Conservation (phyloP, 2,888 invertebrate species). For the Diarsia rubi region DNA sequence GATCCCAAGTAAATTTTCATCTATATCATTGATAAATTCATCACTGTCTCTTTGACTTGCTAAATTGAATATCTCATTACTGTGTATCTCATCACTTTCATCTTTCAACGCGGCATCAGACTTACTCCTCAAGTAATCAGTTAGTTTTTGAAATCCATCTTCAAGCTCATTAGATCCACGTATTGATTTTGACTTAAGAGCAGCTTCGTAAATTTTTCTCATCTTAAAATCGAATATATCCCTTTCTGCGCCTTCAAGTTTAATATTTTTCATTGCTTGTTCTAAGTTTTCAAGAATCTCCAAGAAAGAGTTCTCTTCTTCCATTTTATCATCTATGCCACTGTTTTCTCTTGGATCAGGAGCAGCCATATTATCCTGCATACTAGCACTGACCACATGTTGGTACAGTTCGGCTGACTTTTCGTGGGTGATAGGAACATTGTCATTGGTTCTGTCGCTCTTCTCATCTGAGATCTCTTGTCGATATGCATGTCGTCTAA, state of each 20-base stretch:
- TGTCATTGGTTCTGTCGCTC: not conserved
- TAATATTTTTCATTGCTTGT: slow-evolving; percentile 32
- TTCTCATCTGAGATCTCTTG: not conserved
- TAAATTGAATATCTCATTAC: slow-evolving; percentile 1
- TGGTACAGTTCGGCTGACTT: slow-evolving; percentile 16
- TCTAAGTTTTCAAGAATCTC: slow-evolving; percentile 44
- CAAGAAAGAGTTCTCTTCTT: slow-evolving; percentile 32
- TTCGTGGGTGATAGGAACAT: slow-evolving; percentile 3
- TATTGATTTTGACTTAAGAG: slow-evolving; percentile 21
- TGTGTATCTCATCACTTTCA: slow-evolving; percentile 1
- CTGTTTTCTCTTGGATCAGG: slow-evolving; percentile 1
- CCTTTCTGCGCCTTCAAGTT: slow-evolving; percentile 35
- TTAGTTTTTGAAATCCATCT: slow-evolving; percentile 34
- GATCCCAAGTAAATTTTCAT: slow-evolving; percentile 34
- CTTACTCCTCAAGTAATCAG: slow-evolving; percentile 34
- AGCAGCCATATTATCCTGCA: slow-evolving; percentile 10
- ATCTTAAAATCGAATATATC: slow-evolving; percentile 47
- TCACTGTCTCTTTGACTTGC: slow-evolving; percentile 8
- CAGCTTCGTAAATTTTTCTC: slow-evolving; percentile 49
- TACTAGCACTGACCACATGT: not conserved
- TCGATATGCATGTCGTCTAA: not conserved
- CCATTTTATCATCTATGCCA: slow-evolving; percentile 5
- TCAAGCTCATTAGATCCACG: slow-evolving; percentile 26
- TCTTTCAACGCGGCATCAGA: slow-evolving; percentile 1
- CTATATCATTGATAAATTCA: slow-evolving; percentile 21